Evolutionary conservation across 2,113 vertebrate species (phyloP), one percentile per base, ranked within the genome.

Genomic region (Mirza zaza): DNA sequence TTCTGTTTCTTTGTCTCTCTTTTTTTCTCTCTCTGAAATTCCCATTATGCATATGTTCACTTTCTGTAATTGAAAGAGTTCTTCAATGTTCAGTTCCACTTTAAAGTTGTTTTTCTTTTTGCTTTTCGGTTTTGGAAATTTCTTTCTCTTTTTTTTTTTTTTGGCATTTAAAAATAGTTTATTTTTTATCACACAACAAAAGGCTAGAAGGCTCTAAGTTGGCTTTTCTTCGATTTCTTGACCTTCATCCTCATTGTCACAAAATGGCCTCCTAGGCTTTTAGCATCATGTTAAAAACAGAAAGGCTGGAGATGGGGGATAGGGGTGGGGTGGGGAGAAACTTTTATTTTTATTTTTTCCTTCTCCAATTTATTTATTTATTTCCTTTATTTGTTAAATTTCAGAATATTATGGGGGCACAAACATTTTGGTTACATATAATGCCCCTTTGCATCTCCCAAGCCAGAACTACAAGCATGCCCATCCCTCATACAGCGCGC

Each of bases 131-230:
- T 67, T 77, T 36, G 27, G 45, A 76, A 42, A 17, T 75, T 77
- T 68, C 36, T 6, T 52, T 52, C 17, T 5, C 5, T 52, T 52
- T 52, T 50, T 14, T 50, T 50, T 52, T 52, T 15, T 55, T 55
- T 55, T 57, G 27, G 15, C 29, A 42, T 85, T 94, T 52, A 36
- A 52, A 94, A 73, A 85, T 80, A 65, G 76, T 15, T 88, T 70
- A 87, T 76, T 83, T 83, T 90, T 93, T 73, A 63, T 73, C 59
- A 94, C 8, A 82, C 34, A 93, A 70, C 3, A n/a, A 27, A 97
- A 96, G 20, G 85, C 50, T 29, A 92, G 76, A 92, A 63, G 48
- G 32, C 17, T 61, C 25, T 65, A n/a, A 76, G 45, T 12, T 91
- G 55, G 1, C 25, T 95, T 86, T 86, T 94, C 52, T 67, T 45